Evolutionary conservation across 2,113 vertebrate species (phyloP), one percentile per base, ranked within the genome.

Genomic region (Fukomys damarensis): DNA sequence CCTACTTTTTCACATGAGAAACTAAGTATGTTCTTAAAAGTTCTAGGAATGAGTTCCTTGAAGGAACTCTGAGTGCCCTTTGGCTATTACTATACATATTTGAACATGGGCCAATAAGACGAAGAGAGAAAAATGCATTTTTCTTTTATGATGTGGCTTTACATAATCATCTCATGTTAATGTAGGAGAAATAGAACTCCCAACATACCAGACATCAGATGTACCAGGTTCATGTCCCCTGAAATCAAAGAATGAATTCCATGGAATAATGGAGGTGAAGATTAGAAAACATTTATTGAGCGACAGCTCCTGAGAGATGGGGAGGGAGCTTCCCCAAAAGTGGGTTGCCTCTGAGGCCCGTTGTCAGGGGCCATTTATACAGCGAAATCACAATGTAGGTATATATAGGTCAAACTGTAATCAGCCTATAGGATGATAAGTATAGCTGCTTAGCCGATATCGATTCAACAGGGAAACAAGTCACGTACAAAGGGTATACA

Each of bases 41-140:
- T 98, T 98, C 98, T 98, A 98, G 98, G 97, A 98, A 99, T 98
- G 99, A 99, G 99, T 99, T 99, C 98, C 97, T 98, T 98, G 96
- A 98, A 98, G 86, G 98, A 98, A 98, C 96, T 98, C 98, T 98
- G 98, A 99, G 99, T 99, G 99, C 98, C 99, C 99, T 99, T 99
- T 99, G 99, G 99, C 99, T 99, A 99, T 99, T 98, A 98, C 99
- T 98, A 98, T 98, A 98, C 96, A 97, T 89, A 97, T 98, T 96
- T 98, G 96, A 98, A 98, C 97, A 98, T 46, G 98, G 97, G 98
- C 97, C 98, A 98, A 98, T 97, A 98, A 98, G 98, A 98, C 94
- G 98, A 98, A 98, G 98, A n/a, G n/a, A n/a, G n/a, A n/a, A n/a
- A n/a, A n/a, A n/a, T n/a, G 38, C 6, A 28, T 30, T 63, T 65